A percentile compares a stretch with the other conserved stretches of the same genome.
Evolutionary conservation across 2,797 vertebrate genomes (phyloP).

Genomic region (Hypotaenidia okinawae): DNA sequence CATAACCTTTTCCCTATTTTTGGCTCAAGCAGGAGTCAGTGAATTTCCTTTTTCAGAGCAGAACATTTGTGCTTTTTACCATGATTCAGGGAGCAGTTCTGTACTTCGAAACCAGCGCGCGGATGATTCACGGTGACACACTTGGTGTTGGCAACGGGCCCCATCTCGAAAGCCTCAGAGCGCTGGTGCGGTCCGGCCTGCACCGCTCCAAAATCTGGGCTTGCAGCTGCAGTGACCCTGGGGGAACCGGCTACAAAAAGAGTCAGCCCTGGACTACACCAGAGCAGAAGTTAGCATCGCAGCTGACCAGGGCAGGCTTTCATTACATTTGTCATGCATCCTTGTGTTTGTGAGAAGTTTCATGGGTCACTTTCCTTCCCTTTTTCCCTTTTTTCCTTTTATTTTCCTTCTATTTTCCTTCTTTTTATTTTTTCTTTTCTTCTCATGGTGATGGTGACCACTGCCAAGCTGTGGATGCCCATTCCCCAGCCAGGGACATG

Average conservation of each 20-base stretch:
- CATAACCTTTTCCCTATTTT: background rate
- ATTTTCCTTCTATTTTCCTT: rapidly evolving
- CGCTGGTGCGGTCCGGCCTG: rapidly evolving
- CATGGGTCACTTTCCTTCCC: background rate
- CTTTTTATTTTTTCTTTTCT: too few relatives aligned
- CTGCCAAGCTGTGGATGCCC: background rate
- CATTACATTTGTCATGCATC: background rate
- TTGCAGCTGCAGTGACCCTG: background rate
- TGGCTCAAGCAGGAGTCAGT: conserved; percentile 20
- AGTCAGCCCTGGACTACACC: background rate
- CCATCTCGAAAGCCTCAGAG: rapidly evolving
- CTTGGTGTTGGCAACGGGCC: background rate
- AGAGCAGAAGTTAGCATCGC: background rate
- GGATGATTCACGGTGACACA: conserved; percentile 38
- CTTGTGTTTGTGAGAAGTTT: background rate
- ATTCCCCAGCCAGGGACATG: background rate
- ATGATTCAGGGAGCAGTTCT: conserved; percentile 5
- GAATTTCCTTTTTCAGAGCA: conserved; percentile 41
- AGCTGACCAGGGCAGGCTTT: background rate
- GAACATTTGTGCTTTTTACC: conserved; percentile 26
- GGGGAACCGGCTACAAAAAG: background rate
- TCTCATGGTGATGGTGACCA: background rate
- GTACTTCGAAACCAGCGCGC: background rate
- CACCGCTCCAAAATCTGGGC: background rate
- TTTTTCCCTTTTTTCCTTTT: background rate